Base-by-base conservation (phyloP, 2,113 vertebrate genomes). In the Uria aalge region DNA sequence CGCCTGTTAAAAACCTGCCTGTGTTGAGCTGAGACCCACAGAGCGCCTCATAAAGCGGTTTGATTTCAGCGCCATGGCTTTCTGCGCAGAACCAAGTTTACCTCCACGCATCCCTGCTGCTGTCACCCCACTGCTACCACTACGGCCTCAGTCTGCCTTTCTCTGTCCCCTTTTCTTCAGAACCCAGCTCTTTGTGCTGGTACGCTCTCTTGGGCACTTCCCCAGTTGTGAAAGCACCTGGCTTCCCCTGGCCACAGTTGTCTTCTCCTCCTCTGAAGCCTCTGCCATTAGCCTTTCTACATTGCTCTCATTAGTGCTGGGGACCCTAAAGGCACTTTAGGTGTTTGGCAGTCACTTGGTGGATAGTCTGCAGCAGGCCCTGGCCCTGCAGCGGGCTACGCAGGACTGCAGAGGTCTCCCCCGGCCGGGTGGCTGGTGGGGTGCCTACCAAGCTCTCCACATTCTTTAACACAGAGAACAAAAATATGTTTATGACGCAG, bases 1-100 rank as follows among this genome's bases (percentile, higher is more conserved):
- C 56, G 73, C 59, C 84, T 87, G 67, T 71, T 94, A 73, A 88
- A 75, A 95, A 64, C 53, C 66, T 73, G 53, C 53, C 69, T 29
- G 8, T n/a, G 80, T 53, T 52, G 83, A 85, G 73, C 57, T 78
- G 94, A 89, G 94, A 88, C 75, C 32, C 68, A 41, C 10, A 7
- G 21, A 47, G n/a, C 1, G 8, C 30, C 69, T 89, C 12, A 4
- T 36, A 72, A 78, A 95, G 81, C 0, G 4, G 18, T 94, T 88
- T 84, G 64, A 56, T 73, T 91, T 84, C 67, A 41, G 82, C 62
- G 62, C 52, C 74, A 27, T 12, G 47, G 45, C 74, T 79, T 90
- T 72, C 78, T 3, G 4, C 15, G 64, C 69, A 83, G 81, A 83
- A 82, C 52, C 43, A 40, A 79, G 36, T 43, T 86, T 63, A 40